Conservation (phyloP, 2,113 vertebrate genomes). For the Cisticola juncidis region DNA sequence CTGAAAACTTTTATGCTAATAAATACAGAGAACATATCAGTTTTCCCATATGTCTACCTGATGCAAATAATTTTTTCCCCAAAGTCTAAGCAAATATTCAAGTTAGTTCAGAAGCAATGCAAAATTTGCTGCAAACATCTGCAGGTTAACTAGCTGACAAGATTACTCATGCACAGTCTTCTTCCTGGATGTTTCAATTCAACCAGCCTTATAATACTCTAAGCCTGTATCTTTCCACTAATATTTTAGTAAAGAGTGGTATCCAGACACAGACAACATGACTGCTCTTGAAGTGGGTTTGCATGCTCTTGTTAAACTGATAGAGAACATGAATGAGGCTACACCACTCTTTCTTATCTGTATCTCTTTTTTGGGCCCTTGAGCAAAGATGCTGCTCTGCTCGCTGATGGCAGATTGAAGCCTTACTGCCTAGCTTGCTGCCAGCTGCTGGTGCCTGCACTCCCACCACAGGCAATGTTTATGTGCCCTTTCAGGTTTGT, state of each 20-base stretch:
- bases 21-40: background rate
- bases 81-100: background rate
- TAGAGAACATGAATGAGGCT: background rate
- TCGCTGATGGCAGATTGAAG: background rate
- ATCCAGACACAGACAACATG: background rate
- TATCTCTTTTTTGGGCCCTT: background rate
- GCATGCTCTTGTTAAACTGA: background rate
- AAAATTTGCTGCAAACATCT: background rate
- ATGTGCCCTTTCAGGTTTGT: background rate
- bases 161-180: background rate
- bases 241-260: background rate
- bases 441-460: background rate
- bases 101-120: background rate
- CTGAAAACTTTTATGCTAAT: background rate
- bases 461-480: background rate
- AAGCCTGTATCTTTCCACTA: background rate
- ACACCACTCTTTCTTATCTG: background rate
- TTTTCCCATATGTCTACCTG: background rate
- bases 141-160: background rate
- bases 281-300: background rate
- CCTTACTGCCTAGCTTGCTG: background rate
- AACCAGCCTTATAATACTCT: background rate
- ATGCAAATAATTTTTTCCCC: background rate
- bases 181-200: background rate
- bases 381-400: background rate